Conservation (phyloP, 2,113 vertebrate genomes). For the Oncorhynchus keta region DNA sequence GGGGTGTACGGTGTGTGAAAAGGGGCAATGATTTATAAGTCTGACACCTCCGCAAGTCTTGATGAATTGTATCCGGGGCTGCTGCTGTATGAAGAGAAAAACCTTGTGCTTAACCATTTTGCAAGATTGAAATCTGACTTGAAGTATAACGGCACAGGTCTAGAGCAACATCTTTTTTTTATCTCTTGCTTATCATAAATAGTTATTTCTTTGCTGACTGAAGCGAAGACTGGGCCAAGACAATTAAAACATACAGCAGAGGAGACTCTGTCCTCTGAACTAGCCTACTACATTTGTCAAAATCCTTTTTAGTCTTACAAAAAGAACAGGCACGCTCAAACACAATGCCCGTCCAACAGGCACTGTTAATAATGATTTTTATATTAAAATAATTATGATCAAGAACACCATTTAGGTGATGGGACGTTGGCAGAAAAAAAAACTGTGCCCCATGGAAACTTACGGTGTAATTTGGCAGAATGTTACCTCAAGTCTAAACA, state of each 20-base stretch:
- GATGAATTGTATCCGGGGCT: neutral
- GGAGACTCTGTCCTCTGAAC: neutral
- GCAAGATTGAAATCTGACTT: neutral
- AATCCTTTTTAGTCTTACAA: too few relatives aligned
- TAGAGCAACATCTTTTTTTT: neutral
- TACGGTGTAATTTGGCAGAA: too few relatives aligned
- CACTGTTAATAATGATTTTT: too few relatives aligned
- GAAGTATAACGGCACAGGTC: constrained; percentile 1
- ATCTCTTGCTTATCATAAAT: constrained; percentile 15
- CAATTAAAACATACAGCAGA: neutral
- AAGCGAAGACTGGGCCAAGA: neutral
- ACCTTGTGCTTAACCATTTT: neutral
- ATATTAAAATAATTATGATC: too few relatives aligned
- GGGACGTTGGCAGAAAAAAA: too few relatives aligned
- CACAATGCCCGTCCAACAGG: too few relatives aligned
- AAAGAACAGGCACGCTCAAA: too few relatives aligned
- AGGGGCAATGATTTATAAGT: neutral
- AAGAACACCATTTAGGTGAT: too few relatives aligned
- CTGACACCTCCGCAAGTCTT: constrained; percentile 1
- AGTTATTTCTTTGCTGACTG: constrained; percentile 7
- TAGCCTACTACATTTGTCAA: too few relatives aligned
- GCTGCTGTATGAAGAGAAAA: neutral
- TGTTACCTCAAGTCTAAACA: neutral
- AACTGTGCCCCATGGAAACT: too few relatives aligned
- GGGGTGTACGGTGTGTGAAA: neutral